Conservation (phyloP, 2,797 vertebrate genomes). For the Enteromius radiatus region DNA sequence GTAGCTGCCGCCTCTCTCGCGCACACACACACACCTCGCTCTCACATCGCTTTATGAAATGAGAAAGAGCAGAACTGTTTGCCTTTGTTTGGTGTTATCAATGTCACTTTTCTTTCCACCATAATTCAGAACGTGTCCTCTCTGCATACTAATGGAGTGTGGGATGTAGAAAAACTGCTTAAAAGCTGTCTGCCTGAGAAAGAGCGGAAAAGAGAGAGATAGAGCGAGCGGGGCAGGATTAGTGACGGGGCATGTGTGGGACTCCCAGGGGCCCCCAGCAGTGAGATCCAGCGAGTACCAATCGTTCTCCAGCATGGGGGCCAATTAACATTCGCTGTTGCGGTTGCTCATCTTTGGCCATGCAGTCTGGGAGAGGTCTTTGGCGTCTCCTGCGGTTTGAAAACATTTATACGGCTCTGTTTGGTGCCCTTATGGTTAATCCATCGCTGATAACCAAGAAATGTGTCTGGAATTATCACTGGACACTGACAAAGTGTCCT, state of each 20-base stretch:
- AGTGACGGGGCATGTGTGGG: not conserved
- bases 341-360: conserved; percentile 5
- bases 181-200: conserved; percentile 36
- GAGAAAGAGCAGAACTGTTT: conserved; percentile 51
- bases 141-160: conserved; percentile 57
- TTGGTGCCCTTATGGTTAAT: not conserved
- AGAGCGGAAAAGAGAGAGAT: conserved; percentile 7
- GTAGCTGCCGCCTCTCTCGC: not conserved
- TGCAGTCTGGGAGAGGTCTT: not conserved
- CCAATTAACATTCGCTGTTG: conserved; percentile 19
- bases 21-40: conserved; percentile 16
- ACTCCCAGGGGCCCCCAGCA: conserved; percentile 19
- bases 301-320: not conserved
- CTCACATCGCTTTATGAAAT: conserved; percentile 24
- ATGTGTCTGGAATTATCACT: not conserved
- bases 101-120: conserved; percentile 57
- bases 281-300: not conserved
- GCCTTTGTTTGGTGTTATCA: conserved; percentile 60
- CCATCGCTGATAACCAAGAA: not conserved
- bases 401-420: not conserved
- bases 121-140: conserved; percentile 49
- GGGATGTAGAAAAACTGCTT: conserved; percentile 38
- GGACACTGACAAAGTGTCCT: not conserved
- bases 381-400: not conserved
- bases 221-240: conserved; percentile 1